phyloP scores from a whole-genome alignment of 2,888 invertebrate species.

The Prostheceraeus crozeri region DNA sequence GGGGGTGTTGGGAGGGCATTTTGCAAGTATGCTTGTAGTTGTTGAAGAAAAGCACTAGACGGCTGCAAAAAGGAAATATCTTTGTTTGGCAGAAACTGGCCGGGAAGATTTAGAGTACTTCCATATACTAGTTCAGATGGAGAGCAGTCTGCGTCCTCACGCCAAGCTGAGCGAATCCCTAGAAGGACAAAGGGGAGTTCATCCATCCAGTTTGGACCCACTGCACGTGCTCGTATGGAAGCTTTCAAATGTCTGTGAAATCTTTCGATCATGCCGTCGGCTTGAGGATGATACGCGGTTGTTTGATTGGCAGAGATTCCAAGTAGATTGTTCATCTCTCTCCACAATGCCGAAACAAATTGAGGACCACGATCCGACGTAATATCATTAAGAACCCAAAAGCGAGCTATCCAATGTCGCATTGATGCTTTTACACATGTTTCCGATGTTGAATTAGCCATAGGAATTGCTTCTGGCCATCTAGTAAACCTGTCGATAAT shows the following conservation, averaged over 20 bases:
- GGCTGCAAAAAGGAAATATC: too few species aligned
- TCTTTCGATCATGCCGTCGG: slow-evolving; percentile 56
- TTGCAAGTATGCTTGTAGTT: too few species aligned
- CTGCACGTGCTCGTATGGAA: slow-evolving; percentile 44
- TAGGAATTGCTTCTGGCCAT: slow-evolving; percentile 39
- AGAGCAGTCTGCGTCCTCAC: slow-evolving; percentile 37
- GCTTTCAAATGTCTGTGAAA: slow-evolving; percentile 56
- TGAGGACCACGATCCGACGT: slow-evolving; percentile 44
- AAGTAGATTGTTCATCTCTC: slow-evolving; percentile 17
- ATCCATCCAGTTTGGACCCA: slow-evolving; percentile 43
- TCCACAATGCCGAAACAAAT: slow-evolving; percentile 44
- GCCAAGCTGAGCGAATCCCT: slow-evolving; percentile 46
- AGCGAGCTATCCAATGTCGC: slow-evolving; percentile 53
- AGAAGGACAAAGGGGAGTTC: slow-evolving; percentile 47
- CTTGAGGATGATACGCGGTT: slow-evolving; percentile 42
- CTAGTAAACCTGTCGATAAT: slow-evolving; percentile 44
- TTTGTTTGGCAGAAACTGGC: background rate
- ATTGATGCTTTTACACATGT: slow-evolving; percentile 49
- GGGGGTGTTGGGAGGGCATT: too few species aligned
- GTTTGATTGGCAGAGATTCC: slow-evolving; percentile 24
- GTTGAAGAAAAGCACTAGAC: too few species aligned
- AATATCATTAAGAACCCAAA: slow-evolving; percentile 44
- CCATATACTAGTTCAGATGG: slow-evolving; percentile 3
- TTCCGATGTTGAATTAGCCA: slow-evolving; percentile 41
- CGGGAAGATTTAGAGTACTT: background rate